Conservation (phyloP, 2,888 invertebrate species). For the Galerucella pusilla region DNA sequence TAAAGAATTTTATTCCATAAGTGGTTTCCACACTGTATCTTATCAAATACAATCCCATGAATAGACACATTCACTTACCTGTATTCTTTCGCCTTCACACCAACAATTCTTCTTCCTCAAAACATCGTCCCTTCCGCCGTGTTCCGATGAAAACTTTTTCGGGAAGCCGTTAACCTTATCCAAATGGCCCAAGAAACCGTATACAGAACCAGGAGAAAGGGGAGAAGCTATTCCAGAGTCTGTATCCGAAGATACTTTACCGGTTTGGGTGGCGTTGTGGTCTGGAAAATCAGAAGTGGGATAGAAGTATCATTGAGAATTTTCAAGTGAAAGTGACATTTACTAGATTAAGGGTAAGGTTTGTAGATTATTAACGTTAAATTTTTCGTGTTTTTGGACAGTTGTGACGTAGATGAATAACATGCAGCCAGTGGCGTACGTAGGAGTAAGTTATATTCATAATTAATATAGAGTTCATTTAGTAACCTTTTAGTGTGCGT, state of each 20-base stretch:
- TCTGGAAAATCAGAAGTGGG: slow-evolving; percentile 34
- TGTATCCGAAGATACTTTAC: slow-evolving; percentile 61
- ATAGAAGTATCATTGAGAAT: background rate
- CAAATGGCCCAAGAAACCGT: slow-evolving; percentile 57
- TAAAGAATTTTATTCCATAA: too few species aligned
- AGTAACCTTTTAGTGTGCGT: too few species aligned
- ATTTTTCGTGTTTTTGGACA: too few species aligned
- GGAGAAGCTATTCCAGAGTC: slow-evolving; percentile 65
- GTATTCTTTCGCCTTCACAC: slow-evolving; percentile 43
- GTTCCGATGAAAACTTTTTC: slow-evolving; percentile 32
- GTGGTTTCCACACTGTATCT: too few species aligned
- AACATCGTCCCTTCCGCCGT: slow-evolving; percentile 24
- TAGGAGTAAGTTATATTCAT: too few species aligned
- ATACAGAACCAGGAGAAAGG: slow-evolving; percentile 61
- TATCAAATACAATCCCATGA: slow-evolving; percentile 22
- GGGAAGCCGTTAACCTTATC: slow-evolving; percentile 48
- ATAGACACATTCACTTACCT: slow-evolving; percentile 42
- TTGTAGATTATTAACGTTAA: too few species aligned
- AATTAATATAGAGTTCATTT: too few species aligned
- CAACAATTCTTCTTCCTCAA: slow-evolving; percentile 34
- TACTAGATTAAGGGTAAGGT: background rate
- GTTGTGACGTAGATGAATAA: too few species aligned
- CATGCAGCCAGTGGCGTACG: too few species aligned
- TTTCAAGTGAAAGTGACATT: background rate
- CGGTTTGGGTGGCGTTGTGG: slow-evolving; percentile 50